Conservation (phyloP, 1,140 invertebrate species). For the Lepidotrigona ventralis region DNA sequence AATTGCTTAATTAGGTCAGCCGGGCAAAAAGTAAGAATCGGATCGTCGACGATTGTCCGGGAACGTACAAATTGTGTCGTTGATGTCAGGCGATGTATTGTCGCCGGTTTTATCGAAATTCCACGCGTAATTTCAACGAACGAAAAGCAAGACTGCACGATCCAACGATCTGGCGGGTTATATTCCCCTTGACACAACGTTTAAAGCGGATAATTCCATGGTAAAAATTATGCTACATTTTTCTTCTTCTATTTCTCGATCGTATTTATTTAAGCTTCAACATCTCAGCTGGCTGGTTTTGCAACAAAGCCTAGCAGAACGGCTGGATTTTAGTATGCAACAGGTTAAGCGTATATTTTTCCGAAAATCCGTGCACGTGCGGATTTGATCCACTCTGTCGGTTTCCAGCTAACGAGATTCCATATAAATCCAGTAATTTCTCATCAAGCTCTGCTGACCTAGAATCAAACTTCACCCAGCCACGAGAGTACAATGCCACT, state of each 20-base stretch:
- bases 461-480: conserved; percentile 49
- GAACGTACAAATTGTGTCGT: conserved; percentile 32
- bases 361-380: neutral
- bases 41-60: conserved; percentile 20
- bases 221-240: neutral
- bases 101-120: conserved; percentile 18
- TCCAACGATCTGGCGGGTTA: neutral
- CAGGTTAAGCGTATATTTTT: neutral
- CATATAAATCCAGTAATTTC: conserved; percentile 52
- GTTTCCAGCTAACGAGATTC: conserved; percentile 38
- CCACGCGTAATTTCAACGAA: conserved; percentile 14
- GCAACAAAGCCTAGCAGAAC: neutral
- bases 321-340: neutral
- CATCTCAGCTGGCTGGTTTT: neutral
- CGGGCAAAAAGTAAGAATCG: conserved; percentile 42
- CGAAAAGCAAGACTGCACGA: conserved; percentile 48
- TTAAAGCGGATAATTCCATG: neutral
- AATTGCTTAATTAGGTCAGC: conserved; percentile 60
- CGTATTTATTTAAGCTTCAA: neutral
- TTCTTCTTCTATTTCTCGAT: neutral
- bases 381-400: conserved; percentile 23
- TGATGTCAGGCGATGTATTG: conserved; percentile 41
- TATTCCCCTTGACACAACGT: neutral
- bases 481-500: conserved; percentile 46
- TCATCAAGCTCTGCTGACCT: conserved; percentile 59